Percentiles rank a stretch among this genome's conserved stretches.
These are phyloP conservation scores for Phalloptychus januarius DNA, from an alignment of 2,797 vertebrate species.

Conservation along the genomic window DNA sequence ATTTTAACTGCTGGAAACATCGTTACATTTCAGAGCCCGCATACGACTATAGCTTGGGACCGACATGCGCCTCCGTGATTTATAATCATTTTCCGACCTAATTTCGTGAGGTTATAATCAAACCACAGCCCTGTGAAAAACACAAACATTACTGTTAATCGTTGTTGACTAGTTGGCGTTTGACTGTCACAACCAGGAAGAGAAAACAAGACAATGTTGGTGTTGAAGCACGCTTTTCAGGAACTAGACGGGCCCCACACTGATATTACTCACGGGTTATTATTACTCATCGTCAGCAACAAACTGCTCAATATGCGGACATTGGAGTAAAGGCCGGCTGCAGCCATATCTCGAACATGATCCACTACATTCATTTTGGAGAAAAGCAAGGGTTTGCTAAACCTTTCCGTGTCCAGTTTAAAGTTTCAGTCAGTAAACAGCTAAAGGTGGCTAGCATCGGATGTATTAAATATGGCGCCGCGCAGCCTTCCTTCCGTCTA, in stretches of 20 bases:
- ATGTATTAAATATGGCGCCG: slow-evolving; percentile 76
- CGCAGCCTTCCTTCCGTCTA: slow-evolving; percentile 51
- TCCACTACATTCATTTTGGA: slow-evolving; percentile 92
- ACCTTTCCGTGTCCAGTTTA: slow-evolving; percentile 6
- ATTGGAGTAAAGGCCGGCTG: slow-evolving; percentile 96
- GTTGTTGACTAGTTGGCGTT: slow-evolving; percentile 4
- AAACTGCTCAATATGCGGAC: slow-evolving; percentile 95
- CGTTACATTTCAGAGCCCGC: too few species aligned
- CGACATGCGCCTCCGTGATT: too few species aligned
- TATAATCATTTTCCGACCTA: fast-evolving
- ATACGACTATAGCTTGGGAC: slow-evolving; percentile 36
- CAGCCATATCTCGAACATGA: slow-evolving; percentile 95
- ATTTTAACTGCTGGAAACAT: not conserved
- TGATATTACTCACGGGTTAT: slow-evolving; percentile 91
- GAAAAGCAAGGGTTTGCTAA: not conserved
- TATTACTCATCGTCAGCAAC: slow-evolving; percentile 96
- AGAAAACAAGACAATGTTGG: not conserved
- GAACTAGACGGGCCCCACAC: slow-evolving; percentile 59
- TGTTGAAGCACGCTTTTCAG: not conserved
- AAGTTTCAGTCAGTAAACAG: slow-evolving; percentile 47
- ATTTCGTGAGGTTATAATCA: not conserved
- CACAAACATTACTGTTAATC: not conserved
- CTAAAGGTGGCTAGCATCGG: slow-evolving; percentile 57
- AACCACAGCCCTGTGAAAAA: fast-evolving
- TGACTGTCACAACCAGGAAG: not conserved